These are phyloP conservation scores for Cygnus olor DNA, from an alignment of 2,797 vertebrate species.

Conservation along the genomic window DNA sequence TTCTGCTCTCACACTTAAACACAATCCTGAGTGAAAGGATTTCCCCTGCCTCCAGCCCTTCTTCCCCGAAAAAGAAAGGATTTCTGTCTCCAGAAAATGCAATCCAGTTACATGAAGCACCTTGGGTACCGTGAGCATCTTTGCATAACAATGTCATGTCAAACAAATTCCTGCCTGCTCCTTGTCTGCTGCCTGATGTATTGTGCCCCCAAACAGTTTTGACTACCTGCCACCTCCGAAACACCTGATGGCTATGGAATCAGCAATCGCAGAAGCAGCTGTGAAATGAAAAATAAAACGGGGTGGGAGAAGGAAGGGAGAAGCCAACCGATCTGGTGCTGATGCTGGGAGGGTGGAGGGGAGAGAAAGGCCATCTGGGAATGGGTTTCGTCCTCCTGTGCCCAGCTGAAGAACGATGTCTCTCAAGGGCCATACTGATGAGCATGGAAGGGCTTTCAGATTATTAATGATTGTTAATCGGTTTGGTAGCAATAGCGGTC, in stretches of 20 bases:
- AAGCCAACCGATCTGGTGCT: neutral
- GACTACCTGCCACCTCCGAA: constrained; percentile 61
- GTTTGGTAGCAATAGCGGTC: constrained; percentile 20
- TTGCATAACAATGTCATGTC: constrained; percentile 49
- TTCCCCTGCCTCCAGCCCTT: constrained; percentile 31
- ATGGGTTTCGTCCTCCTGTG: neutral
- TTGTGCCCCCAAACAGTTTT: constrained; percentile 59
- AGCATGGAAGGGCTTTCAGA: constrained; percentile 34
- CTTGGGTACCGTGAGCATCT: neutral
- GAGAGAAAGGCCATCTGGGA: neutral
- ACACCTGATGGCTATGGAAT: constrained; percentile 47
- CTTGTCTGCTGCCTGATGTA: constrained; percentile 54
- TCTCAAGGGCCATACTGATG: constrained; percentile 11
- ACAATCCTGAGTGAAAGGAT: constrained; percentile 21
- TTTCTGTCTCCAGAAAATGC: constrained; percentile 47
- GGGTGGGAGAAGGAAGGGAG: neutral
- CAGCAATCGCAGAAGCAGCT: constrained; percentile 62
- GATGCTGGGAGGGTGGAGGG: neutral
- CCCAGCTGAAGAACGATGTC: neutral
- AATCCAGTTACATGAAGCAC: constrained; percentile 2
- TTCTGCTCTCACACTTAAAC: constrained; percentile 52
- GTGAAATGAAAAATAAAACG: constrained; percentile 54
- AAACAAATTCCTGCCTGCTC: constrained; percentile 51
- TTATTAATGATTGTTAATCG: constrained; percentile 61
- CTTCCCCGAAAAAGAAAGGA: constrained; percentile 18